Conservation (phyloP, 2,797 vertebrate genomes). For the Galagoides demidoff region DNA sequence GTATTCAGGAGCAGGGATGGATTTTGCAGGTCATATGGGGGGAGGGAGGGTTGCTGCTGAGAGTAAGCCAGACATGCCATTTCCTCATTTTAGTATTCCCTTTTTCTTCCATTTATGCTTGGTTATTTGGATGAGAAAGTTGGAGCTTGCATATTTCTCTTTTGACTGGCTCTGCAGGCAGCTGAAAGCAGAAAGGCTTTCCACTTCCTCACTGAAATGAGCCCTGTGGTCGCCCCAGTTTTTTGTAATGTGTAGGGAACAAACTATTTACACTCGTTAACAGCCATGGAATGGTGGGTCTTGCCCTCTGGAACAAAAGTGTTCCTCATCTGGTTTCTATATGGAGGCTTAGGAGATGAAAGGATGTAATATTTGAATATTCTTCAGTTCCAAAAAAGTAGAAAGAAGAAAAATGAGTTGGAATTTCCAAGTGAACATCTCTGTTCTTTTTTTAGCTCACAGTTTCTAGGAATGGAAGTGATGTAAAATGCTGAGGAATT, state of each 20-base stretch:
- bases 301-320: not conserved
- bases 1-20: not conserved
- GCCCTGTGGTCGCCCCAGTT: not conserved
- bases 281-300: not conserved
- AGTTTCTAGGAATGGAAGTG: not conserved
- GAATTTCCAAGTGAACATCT: not conserved
- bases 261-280: not conserved
- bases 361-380: not conserved
- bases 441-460: not conserved
- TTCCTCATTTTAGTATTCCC: not conserved
- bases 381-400: not conserved
- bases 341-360: not conserved
- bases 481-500: not conserved
- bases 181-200: not conserved
- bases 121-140: not conserved
- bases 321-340: not conserved
- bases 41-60: not conserved
- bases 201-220: not conserved
- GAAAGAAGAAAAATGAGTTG: not conserved
- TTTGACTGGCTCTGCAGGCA: not conserved
- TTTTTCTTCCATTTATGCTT: not conserved
- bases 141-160: not conserved
- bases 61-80: not conserved
- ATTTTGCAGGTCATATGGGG: not conserved
- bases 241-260: not conserved